A percentile compares a stretch with the other conserved stretches of the same genome.
Conservation (phyloP, 2,797 vertebrate genomes). For the Xerus rutilus region DNA sequence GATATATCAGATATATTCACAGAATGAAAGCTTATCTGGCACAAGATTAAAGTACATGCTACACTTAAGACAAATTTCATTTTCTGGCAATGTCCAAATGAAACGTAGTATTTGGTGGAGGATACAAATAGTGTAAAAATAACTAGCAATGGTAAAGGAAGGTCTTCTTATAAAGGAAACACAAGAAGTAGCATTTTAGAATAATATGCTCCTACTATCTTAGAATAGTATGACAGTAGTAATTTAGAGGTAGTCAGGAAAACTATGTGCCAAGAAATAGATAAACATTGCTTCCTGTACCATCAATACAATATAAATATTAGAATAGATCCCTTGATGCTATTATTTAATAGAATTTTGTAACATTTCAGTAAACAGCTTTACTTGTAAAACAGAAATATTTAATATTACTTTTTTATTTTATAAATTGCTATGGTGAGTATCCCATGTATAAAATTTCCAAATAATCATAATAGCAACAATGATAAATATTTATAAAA, state of each 20-base stretch:
- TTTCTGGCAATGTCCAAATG: slow-evolving; percentile 38
- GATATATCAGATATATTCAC: slow-evolving; percentile 41
- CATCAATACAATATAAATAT: slow-evolving; percentile 31
- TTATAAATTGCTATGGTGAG: not conserved
- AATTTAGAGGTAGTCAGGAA: not conserved
- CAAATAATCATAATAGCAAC: not conserved
- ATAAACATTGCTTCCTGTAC: not conserved
- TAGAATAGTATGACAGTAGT: not conserved
- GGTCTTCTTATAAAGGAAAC: slow-evolving; percentile 20
- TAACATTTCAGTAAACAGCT: slow-evolving; percentile 14
- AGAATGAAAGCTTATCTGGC: slow-evolving; percentile 38
- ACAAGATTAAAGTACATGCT: slow-evolving; percentile 32
- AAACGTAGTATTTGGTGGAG: not conserved
- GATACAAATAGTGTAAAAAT: slow-evolving; percentile 7
- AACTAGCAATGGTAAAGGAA: not conserved
- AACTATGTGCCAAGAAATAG: not conserved
- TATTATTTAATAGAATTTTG: slow-evolving; percentile 32
- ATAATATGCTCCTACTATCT: not conserved
- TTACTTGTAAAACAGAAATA: not conserved
- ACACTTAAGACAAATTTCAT: not conserved
- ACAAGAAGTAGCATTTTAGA: not conserved
- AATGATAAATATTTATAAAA: not conserved
- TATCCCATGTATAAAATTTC: not conserved
- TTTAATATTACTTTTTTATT: not conserved
- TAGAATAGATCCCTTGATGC: not conserved